Base-by-base conservation (phyloP, 2,888 invertebrate species). In the Ichneumon xanthorius region DNA sequence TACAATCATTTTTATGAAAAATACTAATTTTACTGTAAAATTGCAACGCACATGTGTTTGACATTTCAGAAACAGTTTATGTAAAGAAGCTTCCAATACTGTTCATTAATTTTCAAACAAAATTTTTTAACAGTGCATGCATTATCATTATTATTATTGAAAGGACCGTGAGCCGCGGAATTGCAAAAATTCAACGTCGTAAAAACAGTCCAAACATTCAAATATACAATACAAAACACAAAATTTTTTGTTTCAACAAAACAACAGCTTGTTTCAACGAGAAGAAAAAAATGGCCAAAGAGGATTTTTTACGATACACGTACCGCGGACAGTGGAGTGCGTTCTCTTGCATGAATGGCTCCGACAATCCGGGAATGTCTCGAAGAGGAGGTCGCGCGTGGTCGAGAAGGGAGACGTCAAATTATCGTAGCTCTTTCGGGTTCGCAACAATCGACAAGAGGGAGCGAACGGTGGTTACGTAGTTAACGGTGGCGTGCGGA, bases 401-500 rank as follows among this genome's bases (percentile, higher is more conserved):
- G 40, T n/a, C 45, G 26, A 5, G 22, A 30, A 53, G n/a, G 40
- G 81, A 63, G 70, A 40, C 37, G 26, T 53, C 53, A 4, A 50
- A 55, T 53, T 11, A 70, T 16, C 30, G n/a, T 63, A 22, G 50
- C 76, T n/a, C 70, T 82, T 63, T 48, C 81, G 61, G 70, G 37
- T 68, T 61, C 48, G 58, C 48, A 61, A 73, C 68, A 78, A 83
- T 78, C 53, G 63, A 73, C 30, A 55, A 50, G 37, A 84, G 22
- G 65, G 48, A 71, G 22, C 71, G 48, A 71, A 58, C 53, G 30
- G 63, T 63, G 73, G 45, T 73, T 75, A 76, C 61, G 45, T 80
- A 80, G 80, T 82, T 85, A 71, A 77, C 73, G 72, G 53, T 55
- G 72, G 58, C 0, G 58, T 3, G 63, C 4, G 30, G 63, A 5